Conservation (phyloP, 2,113 vertebrate species). For the Nestor notabilis region DNA sequence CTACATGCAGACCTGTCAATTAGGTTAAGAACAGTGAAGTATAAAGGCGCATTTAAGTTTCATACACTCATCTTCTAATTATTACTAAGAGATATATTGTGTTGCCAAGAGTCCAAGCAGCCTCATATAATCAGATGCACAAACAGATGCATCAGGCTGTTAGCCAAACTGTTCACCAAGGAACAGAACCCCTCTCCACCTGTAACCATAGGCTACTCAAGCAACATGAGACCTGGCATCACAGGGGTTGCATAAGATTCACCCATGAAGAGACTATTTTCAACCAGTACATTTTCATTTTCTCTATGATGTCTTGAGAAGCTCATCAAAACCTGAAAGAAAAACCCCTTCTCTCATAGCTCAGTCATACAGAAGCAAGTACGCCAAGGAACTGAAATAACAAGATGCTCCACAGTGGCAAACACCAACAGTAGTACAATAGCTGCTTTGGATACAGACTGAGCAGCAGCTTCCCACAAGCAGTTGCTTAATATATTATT, state of each 20-base stretch:
- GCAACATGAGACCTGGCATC: not conserved
- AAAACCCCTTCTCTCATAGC: not conserved
- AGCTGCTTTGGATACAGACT: not conserved
- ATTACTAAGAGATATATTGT: not conserved
- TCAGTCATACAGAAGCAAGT: not conserved
- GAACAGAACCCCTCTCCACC: not conserved
- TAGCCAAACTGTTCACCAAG: not conserved
- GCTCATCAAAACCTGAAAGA: not conserved
- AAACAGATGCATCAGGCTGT: not conserved
- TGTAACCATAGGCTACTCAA: not conserved
- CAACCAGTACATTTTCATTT: not conserved
- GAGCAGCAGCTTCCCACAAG: not conserved
- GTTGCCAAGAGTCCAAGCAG: not conserved
- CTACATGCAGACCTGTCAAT: not conserved
- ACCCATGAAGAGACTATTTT: not conserved
- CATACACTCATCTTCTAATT: not conserved
- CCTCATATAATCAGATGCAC: not conserved
- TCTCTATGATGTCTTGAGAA: not conserved
- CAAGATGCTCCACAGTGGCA: not conserved
- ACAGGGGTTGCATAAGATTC: accelerated
- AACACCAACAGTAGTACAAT: not conserved
- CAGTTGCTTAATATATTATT: not conserved
- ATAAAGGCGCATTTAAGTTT: not conserved
- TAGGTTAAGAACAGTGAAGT: not conserved
- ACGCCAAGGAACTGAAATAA: not conserved